Conservation (phyloP, 2,797 vertebrate species). For the Luscinia megarhynchos region DNA sequence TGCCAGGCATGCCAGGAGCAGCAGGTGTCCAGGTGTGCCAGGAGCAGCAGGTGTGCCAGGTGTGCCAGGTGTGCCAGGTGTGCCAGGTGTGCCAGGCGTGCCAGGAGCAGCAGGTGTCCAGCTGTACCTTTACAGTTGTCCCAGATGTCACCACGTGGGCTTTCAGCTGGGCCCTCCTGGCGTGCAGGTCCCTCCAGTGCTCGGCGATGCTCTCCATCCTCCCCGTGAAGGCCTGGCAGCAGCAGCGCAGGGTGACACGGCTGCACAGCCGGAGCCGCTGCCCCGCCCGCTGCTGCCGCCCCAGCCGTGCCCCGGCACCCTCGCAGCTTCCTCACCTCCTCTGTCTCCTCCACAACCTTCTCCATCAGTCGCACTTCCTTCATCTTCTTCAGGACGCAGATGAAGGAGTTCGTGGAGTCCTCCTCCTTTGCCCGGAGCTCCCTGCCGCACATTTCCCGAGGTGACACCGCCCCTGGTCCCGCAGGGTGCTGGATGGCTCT, state of each 20-base stretch:
- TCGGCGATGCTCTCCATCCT: slow-evolving; percentile 44
- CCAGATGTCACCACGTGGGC: slow-evolving; percentile 55
- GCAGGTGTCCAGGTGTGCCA: too few species aligned
- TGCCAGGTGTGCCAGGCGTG: too few species aligned
- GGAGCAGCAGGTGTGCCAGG: too few species aligned
- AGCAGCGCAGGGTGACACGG: accelerated
- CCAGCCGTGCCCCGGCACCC: not conserved
- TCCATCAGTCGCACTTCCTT: not conserved
- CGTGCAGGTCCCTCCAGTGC: slow-evolving; percentile 53
- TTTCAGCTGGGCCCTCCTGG: slow-evolving; percentile 65
- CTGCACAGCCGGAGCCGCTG: not conserved
- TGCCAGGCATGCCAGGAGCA: too few species aligned
- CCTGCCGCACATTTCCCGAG: not conserved
- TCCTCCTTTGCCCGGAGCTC: not conserved
- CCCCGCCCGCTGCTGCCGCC: not conserved
- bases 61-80: too few species aligned
- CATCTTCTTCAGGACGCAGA: not conserved
- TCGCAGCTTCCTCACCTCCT: not conserved
- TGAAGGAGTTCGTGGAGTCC: not conserved
- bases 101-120: too few species aligned
- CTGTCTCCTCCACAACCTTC: not conserved
- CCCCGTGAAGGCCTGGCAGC: slow-evolving; percentile 50
- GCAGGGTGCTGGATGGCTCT: not conserved
- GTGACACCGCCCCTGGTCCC: not conserved
- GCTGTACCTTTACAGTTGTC: slow-evolving; percentile 60